These are phyloP conservation scores for Deroptyus accipitrinus DNA, from an alignment of 2,113 vertebrate species.

Conservation along the genomic window DNA sequence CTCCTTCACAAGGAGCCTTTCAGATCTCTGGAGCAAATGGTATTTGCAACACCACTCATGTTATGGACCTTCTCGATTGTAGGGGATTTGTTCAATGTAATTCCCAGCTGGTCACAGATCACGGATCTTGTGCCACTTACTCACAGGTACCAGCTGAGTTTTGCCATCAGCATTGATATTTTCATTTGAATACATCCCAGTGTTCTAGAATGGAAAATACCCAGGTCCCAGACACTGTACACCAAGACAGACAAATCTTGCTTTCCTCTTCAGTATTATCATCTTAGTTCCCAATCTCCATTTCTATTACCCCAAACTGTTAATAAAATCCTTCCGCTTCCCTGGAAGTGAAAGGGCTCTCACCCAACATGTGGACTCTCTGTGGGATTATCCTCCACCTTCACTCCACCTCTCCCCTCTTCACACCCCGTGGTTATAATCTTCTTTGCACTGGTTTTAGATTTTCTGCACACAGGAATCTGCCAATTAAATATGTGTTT, in stretches of 20 bases:
- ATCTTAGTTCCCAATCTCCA: neutral
- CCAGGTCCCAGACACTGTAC: neutral
- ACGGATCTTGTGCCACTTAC: no score
- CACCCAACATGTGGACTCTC: neutral
- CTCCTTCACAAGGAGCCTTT: neutral
- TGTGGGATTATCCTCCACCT: neutral
- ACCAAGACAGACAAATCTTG: neutral
- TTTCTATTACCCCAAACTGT: neutral
- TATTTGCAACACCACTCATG: neutral
- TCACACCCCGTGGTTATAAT: neutral
- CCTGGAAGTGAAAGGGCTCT: neutral
- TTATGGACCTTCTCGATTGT: fast-evolving
- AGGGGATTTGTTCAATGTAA: neutral
- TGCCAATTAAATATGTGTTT: neutral
- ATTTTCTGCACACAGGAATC: neutral
- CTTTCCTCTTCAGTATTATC: neutral
- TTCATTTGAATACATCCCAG: neutral
- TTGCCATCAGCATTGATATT: neutral
- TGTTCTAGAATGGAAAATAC: neutral
- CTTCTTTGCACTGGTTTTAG: neutral
- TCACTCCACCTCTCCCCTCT: neutral
- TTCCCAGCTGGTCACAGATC: neutral
- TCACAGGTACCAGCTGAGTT: fast-evolving
- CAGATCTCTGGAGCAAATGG: neutral
- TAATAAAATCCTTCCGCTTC: neutral